Percentiles rank a stretch among this genome's conserved stretches.
Conservation (phyloP, 2,888 invertebrate species). For the Tetranychus truncatus region DNA sequence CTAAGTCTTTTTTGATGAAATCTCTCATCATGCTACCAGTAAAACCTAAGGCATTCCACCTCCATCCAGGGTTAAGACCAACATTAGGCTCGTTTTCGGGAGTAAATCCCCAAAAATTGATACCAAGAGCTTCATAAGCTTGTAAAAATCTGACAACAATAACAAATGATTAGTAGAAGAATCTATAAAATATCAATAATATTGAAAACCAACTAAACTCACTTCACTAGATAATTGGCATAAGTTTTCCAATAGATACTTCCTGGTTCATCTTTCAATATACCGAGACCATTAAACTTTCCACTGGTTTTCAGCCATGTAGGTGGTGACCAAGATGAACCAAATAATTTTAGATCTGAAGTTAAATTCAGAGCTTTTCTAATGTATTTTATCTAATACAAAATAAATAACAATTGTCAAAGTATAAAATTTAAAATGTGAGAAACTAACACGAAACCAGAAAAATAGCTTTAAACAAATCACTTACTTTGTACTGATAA, state of each 20-base stretch:
- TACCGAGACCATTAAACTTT: conserved; percentile 36
- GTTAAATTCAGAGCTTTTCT: conserved; percentile 28
- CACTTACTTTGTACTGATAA: conserved; percentile 15
- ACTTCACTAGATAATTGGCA: conserved; percentile 61
- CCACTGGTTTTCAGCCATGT: conserved; percentile 41
- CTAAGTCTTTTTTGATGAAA: conserved; percentile 53
- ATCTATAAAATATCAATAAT: not conserved
- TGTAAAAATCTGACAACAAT: conserved; percentile 47
- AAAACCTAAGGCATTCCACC: conserved; percentile 34
- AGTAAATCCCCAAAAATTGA: conserved; percentile 55
- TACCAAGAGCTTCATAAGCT: conserved; percentile 47
- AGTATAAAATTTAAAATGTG: no score
- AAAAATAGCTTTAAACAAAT: not conserved
- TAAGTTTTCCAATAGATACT: conserved; percentile 50
- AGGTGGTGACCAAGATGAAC: conserved; percentile 40
- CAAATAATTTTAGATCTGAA: conserved; percentile 33
- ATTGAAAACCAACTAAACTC: conserved; percentile 8
- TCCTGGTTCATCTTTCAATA: conserved; percentile 31
- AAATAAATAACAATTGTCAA: not conserved
- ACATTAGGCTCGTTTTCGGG: conserved; percentile 65
- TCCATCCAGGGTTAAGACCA: conserved; percentile 32
- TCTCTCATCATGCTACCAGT: conserved; percentile 37
- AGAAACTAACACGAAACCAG: no score
- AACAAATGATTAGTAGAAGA: not conserved
- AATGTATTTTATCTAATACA: conserved; percentile 34